These are phyloP conservation scores for Piscicola geometra DNA, from an alignment of 2,888 invertebrate species.

Conservation along the genomic window DNA sequence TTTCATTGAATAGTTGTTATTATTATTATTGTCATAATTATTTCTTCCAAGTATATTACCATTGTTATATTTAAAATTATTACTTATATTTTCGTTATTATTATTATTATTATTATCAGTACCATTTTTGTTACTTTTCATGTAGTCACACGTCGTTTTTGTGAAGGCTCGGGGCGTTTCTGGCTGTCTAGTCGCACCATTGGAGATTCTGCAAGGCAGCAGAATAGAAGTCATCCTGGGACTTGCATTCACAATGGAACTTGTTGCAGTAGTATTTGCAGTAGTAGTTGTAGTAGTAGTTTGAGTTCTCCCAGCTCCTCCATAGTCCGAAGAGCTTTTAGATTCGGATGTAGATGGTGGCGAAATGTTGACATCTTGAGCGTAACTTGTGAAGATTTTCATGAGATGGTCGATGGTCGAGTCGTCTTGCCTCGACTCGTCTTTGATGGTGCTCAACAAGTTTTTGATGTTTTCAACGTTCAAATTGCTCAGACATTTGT, in stretches of 20 bases:
- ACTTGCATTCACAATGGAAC: no score
- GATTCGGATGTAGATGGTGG: no score
- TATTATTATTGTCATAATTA: no score
- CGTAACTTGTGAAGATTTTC: conserved; percentile 2
- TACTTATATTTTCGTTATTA: no score
- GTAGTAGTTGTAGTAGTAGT: no score
- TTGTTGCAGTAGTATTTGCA: no score
- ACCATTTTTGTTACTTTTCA: no score
- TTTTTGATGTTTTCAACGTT: conserved; percentile 3
- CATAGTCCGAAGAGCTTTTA: background rate
- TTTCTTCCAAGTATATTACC: background rate
- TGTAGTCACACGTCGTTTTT: no score
- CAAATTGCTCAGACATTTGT: background rate
- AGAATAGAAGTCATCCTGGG: background rate
- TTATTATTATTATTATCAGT: no score
- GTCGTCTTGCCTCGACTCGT: background rate
- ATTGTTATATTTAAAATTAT: no score
- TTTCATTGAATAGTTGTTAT: background rate
- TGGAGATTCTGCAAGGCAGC: background rate
- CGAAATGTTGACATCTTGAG: background rate
- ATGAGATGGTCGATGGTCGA: background rate
- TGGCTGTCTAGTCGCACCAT: background rate
- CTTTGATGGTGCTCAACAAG: background rate
- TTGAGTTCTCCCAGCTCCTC: no score
- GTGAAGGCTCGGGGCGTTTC: no score